Evolutionary conservation across 2,113 vertebrate genomes (phyloP).

Genomic region (Bubalus kerabau): DNA sequence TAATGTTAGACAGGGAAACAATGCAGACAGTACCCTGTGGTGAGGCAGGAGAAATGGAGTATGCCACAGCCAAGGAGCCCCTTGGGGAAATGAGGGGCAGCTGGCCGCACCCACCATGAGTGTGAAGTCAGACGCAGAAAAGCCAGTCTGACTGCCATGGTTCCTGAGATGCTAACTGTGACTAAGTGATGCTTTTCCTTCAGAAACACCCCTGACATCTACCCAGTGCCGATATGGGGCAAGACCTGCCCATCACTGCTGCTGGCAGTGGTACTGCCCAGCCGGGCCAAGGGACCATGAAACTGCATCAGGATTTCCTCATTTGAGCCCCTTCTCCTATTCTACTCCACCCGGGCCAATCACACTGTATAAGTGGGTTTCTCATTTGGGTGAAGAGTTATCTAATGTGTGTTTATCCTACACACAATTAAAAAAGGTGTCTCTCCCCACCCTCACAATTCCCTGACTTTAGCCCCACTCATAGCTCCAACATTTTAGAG

Average conservation of each 20-base stretch:
- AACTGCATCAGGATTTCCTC: no score
- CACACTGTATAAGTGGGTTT: neutral
- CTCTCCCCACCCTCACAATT: neutral
- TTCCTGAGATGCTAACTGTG: neutral
- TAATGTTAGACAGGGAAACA: neutral
- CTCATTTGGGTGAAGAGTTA: neutral
- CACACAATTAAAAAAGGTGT: neutral
- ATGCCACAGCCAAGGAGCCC: neutral
- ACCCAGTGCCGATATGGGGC: fast-evolving
- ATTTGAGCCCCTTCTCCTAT: neutral
- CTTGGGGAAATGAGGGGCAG: neutral
- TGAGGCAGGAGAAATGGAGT: neutral
- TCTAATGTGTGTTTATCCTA: neutral
- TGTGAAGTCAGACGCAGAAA: neutral
- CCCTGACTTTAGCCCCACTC: neutral
- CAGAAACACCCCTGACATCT: neutral
- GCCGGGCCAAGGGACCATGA: fast-evolving
- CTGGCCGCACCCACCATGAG: neutral
- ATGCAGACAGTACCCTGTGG: neutral
- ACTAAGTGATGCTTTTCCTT: neutral
- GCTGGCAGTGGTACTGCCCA: neutral
- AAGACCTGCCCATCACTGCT: neutral
- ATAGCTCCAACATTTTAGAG: neutral
- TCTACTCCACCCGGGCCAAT: neutral
- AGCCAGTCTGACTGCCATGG: neutral